Evolutionary conservation across 2,797 vertebrate species (phyloP).

Genomic region (Rhyacichthys aspro): DNA sequence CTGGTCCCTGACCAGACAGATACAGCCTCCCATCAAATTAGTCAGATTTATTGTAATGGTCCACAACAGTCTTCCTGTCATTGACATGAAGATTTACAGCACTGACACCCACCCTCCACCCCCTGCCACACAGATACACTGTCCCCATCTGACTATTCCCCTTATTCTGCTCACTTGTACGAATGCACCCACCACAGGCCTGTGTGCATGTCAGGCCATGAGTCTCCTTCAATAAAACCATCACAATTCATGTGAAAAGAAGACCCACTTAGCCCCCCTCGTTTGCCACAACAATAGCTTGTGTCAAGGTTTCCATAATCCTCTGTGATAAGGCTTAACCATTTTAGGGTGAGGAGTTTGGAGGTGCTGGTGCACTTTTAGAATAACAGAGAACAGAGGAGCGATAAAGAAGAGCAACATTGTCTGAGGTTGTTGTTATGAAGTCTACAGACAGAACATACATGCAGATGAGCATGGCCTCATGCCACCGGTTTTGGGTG

Average conservation of each 20-base stretch:
- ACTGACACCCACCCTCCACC: slow-evolving; percentile 56
- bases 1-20: slow-evolving; percentile 99
- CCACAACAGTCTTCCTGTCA: slow-evolving; percentile 98
- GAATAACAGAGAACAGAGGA: slow-evolving; percentile 22
- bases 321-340: slow-evolving; percentile 75
- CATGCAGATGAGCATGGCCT: slow-evolving; percentile 82
- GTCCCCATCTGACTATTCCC: slow-evolving; percentile 14
- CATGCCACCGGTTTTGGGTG: slow-evolving; percentile 83
- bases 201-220: slow-evolving; percentile 45
- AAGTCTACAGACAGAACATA: slow-evolving; percentile 59
- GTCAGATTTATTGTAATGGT: slow-evolving; percentile 99
- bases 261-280: slow-evolving; percentile 60
- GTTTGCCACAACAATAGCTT: slow-evolving; percentile 70
- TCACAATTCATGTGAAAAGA: slow-evolving; percentile 52
- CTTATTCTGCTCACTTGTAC: not conserved
- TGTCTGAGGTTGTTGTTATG: slow-evolving; percentile 39
- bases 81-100: slow-evolving; percentile 98
- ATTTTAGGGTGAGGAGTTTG: slow-evolving; percentile 56
- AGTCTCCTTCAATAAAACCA: slow-evolving; percentile 57
- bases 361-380: slow-evolving; percentile 48
- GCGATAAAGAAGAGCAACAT: slow-evolving; percentile 38
- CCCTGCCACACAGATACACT: slow-evolving; percentile 32
- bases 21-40: slow-evolving; percentile 99
- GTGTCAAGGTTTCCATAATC: slow-evolving; percentile 79
- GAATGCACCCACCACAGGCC: not conserved